A percentile compares a stretch with the other conserved stretches of the same genome.
These are phyloP conservation scores for Antheraea yamamai DNA, from an alignment of 2,888 invertebrate genomes.

Conservation along the genomic window DNA sequence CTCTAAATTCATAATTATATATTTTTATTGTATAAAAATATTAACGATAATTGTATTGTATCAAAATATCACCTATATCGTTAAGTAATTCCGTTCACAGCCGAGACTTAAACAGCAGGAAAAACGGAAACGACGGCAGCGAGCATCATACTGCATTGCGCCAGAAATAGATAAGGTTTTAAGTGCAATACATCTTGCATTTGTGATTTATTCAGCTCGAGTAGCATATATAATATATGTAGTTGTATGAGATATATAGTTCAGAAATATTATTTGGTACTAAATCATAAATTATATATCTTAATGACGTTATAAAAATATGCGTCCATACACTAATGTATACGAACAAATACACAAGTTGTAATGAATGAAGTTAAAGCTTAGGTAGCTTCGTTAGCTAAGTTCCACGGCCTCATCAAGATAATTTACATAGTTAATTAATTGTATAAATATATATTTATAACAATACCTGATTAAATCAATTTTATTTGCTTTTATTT, in stretches of 20 bases:
- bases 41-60: neutral
- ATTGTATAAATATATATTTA: too few relatives aligned
- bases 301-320: too few relatives aligned
- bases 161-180: conserved; percentile 8
- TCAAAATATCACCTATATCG: neutral
- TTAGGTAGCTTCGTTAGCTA: too few relatives aligned
- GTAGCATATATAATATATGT: neutral
- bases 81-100: neutral
- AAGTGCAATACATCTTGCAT: neutral
- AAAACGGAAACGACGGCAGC: neutral
- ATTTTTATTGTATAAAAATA: neutral
- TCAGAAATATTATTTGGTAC: neutral
- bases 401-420: too few relatives aligned
- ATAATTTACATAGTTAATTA: too few relatives aligned
- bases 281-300: neutral
- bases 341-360: neutral
- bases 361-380: too few relatives aligned
- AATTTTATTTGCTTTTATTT: neutral
- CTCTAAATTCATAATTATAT: neutral
- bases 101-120: neutral
- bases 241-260: neutral
- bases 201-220: neutral
- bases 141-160: conserved; percentile 9
- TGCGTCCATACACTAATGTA: neutral
- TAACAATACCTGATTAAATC: too few relatives aligned